Evolutionary conservation across 2,113 vertebrate genomes (phyloP), one percentile per base, ranked within the genome.

Genomic region (Tachycineta bicolor): DNA sequence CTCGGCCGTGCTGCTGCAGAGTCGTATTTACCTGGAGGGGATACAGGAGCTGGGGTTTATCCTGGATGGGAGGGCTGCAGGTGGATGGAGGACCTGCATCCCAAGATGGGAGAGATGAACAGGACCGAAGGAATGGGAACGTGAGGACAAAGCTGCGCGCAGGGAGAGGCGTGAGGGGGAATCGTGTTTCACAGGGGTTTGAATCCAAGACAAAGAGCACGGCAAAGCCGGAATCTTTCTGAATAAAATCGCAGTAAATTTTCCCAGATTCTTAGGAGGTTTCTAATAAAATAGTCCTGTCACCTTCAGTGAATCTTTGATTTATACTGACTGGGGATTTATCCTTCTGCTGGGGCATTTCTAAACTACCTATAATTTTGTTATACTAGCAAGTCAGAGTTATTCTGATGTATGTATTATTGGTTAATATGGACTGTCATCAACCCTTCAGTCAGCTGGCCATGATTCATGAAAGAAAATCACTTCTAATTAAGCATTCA

Each of bases 341-440:
- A 75, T 83, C 76, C 64, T 93, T 59, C 83, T 95, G 76, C 86
- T 92, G 65, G 46, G 56, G 55, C 91, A 87, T 81, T 92, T 95
- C 89, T 95, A 59, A 87, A 94, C 89, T 75, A 89, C 52, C 44
- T 95, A 44, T 90, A 95, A 95, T 97, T 96, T 95, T 91, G 91
- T 94, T 94, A 92, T 44, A 60, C 60, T 44, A 94, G 64, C 56
- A 1, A 96, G 79, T 74, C 89, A 59, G 34, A 96, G 26, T 89
- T 87, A 92, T 95, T 93, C 91, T 93, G 60, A 93, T 94, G 47
- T 77, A 87, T 87, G 83, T 93, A 94, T 93, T 96, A 90, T 92
- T 94, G 91, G 93, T 91, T 97, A 95, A 94, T 97, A 92, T 55
- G 87, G 93, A 94, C 94, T 97, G 94, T 96, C 96, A 97, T 92